Evolutionary conservation across 2,888 invertebrate genomes (phyloP), one percentile per base, ranked within the genome.

Genomic region (Endomychus coccineus): DNA sequence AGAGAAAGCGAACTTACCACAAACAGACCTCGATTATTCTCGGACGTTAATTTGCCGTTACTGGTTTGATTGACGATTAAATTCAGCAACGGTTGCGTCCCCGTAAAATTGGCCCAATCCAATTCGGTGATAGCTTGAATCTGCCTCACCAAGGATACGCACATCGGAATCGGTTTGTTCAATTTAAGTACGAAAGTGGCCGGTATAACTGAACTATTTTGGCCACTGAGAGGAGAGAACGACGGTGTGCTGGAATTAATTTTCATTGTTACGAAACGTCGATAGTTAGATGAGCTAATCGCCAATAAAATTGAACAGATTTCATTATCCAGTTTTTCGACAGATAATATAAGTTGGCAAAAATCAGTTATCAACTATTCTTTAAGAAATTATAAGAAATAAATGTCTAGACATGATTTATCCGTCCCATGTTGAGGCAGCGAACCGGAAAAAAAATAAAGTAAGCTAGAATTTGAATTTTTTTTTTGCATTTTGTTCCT

Each of bases 131-230:
- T 68, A 46, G 73, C 69, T 37, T 79, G 77, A 52, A 88, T 79
- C 51, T 75, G 71, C 16, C 65, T 58, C 3, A 91, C 74, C 19
- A 91, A 69, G 12, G 80, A 78, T 16, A 80, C 69, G 52, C 91
- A 89, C 48, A 95, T 78, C 0, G 94, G 91, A 68, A 87, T 80
- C 2, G 90, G 86, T 56, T 85, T 82, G 34, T 84, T 84, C 30
- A 96, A 71, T 40, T 69, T 67, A 31, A 90, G 65, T 3, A 84
- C 84, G 68, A 94, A 96, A 59, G 85, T 87, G 1, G 95, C 95
- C 0, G 94, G 92, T 54, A 96, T 70, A 61, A 85, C 78, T 27
- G 85, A 83, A 47, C 91, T 92, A 69, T 96, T 96, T 50, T 81
- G 77, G 35, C 81, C 77, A 42, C 79, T 85, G 27, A 92, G 68